phyloP scores from a whole-genome alignment of 2,113 vertebrate genomes.

The Sarotherodon lohbergeri region DNA sequence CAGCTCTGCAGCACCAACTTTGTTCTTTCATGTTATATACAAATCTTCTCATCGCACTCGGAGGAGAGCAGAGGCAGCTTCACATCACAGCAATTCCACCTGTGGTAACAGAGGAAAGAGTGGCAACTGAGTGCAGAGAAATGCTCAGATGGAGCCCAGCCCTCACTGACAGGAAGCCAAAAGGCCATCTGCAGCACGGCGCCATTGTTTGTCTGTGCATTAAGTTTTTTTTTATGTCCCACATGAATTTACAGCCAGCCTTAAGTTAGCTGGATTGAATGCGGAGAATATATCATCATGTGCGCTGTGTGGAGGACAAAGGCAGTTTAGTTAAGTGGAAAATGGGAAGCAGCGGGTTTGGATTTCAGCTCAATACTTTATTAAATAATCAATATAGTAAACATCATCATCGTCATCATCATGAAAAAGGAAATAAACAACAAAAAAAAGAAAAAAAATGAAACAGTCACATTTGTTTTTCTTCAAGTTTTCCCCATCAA shows the following conservation, averaged over 20 bases:
- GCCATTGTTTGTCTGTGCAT: conserved; percentile 30
- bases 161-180: conserved; percentile 6
- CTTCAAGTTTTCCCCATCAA: conserved; percentile 53
- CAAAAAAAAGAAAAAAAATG: background rate
- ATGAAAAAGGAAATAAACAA: conserved; percentile 33
- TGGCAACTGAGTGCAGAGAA: background rate
- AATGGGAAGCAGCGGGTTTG: background rate
- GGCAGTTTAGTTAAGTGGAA: background rate
- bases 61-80: background rate
- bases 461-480: conserved; percentile 56
- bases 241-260: conserved; percentile 33
- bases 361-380: conserved; percentile 63
- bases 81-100: background rate
- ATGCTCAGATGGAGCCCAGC: background rate
- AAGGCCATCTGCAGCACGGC: conserved; percentile 26
- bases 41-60: background rate
- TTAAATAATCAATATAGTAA: conserved; percentile 66
- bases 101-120: background rate
- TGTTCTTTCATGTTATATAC: background rate
- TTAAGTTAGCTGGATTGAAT: background rate
- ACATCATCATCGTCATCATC: conserved; percentile 20
- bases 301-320: conserved; percentile 21
- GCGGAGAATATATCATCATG: background rate
- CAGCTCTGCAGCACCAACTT: background rate
- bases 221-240: conserved; percentile 27